Evolutionary conservation across 1,140 invertebrate species (phyloP), one percentile per base, ranked within the genome.

Genomic region (Chrysomallon squamiferum): DNA sequence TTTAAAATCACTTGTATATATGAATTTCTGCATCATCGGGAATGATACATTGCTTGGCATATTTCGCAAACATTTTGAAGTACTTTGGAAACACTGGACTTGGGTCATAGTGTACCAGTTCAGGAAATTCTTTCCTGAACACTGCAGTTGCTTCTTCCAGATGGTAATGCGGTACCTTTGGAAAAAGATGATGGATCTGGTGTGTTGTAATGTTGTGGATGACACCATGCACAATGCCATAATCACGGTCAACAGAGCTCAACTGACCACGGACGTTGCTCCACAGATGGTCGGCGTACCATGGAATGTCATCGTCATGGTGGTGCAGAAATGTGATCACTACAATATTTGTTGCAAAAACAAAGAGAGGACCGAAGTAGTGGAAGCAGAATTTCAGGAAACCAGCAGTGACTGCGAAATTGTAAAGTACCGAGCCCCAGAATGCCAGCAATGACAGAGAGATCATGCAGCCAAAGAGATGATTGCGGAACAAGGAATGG

Each of bases 241-340:
- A 87, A 45, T 78, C 49, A 15, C 85, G 73, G 66, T 87, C 86
- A 29, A 87, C 77, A 7, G 86, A 87, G 41, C 85, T 84, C 15
- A 84, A 72, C 65, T 86, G 85, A 7, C 86, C 86, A 45, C 74
- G 70, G 7, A 87, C 84, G 69, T 82, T 86, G 54, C 72, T 72
- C 86, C 86, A 87, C 13, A 74, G 74, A 22, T 74, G 72, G 35
- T 86, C 80, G 13, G 82, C 77, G 62, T 84, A 87, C 77, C 86
- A 85, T n/a, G 86, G 77, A 52, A 85, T 81, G 30, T 83, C 77
- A 45, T 80, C 81, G 49, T 82, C 81, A 35, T 77, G 79, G 72
- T 87, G 86, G 67, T 87, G 86, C 15, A 87, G 75, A 62, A 86
- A 87, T 6, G 86, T 87, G 38, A 87, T 82, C 63, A 86, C 81